phyloP scores from a whole-genome alignment of 2,888 invertebrate species.

The Meliscaeva auricollis region DNA sequence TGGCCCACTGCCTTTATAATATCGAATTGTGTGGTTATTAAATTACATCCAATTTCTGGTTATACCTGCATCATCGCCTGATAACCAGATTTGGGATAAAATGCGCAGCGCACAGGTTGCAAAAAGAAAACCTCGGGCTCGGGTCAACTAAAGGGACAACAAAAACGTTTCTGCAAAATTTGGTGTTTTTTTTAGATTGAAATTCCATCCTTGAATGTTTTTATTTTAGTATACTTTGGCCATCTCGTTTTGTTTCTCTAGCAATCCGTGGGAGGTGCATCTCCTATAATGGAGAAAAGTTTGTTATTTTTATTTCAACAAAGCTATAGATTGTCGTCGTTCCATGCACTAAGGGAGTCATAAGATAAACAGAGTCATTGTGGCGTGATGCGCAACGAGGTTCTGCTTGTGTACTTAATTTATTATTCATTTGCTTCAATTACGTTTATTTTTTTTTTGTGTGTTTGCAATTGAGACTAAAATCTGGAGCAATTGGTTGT shows the following conservation, averaged over 20 bases:
- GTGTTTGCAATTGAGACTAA: no score
- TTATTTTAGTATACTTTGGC: neutral
- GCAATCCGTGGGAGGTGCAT: no score
- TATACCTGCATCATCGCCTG: constrained; percentile 2
- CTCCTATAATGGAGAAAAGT: neutral
- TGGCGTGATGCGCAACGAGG: constrained; percentile 4
- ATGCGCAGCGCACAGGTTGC: constrained; percentile 28
- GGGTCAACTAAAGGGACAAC: neutral
- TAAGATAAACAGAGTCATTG: neutral
- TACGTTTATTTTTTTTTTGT: neutral
- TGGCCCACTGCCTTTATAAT: constrained; percentile 16
- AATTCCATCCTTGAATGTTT: neutral
- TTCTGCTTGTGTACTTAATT: neutral
- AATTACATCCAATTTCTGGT: neutral
- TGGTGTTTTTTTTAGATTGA: neutral
- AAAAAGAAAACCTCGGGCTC: neutral
- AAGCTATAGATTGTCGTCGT: neutral
- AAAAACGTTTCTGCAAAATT: neutral
- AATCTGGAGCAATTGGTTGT: no score
- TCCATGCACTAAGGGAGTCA: neutral
- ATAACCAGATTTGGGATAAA: constrained; percentile 11
- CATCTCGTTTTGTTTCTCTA: neutral
- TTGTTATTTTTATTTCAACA: neutral
- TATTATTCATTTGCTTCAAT: neutral
- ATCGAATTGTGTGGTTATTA: constrained; percentile 14